Conservation (phyloP, 1,140 invertebrate species). For the Sminthurides bifidus region DNA sequence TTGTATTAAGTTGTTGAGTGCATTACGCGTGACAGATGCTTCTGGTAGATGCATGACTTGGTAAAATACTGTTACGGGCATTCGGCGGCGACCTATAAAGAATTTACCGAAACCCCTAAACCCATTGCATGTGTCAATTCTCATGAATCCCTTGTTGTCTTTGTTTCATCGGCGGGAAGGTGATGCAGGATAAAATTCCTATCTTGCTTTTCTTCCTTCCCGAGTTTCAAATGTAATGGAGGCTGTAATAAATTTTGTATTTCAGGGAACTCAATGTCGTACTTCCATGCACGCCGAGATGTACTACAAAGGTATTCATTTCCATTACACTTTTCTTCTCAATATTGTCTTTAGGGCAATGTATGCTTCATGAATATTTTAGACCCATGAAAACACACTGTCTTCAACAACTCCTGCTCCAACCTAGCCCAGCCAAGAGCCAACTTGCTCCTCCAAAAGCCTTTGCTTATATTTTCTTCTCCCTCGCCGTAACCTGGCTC, state of each 20-base stretch:
- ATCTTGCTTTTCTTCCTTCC: neutral
- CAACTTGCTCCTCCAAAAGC: neutral
- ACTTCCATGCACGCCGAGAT: slow-evolving; percentile 31
- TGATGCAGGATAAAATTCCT: neutral
- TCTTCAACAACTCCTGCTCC: too few species aligned
- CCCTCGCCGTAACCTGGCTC: too few species aligned
- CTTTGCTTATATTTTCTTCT: neutral
- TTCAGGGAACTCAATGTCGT: slow-evolving; percentile 30
- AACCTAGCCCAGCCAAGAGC: neutral
- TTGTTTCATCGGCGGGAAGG: too few species aligned
- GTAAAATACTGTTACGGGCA: too few species aligned
- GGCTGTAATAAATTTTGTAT: neutral
- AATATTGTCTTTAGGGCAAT: slow-evolving; percentile 17
- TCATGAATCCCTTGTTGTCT: too few species aligned
- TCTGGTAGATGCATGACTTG: too few species aligned
- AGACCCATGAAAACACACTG: too few species aligned
- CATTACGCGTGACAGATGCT: too few species aligned
- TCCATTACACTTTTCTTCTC: slow-evolving; percentile 6
- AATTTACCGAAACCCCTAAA: too few species aligned
- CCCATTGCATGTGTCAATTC: too few species aligned
- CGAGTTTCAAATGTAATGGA: neutral
- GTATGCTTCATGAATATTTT: slow-evolving; percentile 19
- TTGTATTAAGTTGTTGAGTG: too few species aligned
- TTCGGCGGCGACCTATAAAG: too few species aligned
- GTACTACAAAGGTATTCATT: slow-evolving; percentile 33